Evolutionary conservation across 2,113 vertebrate species (phyloP).

Genomic region (Tautogolabrus adspersus): DNA sequence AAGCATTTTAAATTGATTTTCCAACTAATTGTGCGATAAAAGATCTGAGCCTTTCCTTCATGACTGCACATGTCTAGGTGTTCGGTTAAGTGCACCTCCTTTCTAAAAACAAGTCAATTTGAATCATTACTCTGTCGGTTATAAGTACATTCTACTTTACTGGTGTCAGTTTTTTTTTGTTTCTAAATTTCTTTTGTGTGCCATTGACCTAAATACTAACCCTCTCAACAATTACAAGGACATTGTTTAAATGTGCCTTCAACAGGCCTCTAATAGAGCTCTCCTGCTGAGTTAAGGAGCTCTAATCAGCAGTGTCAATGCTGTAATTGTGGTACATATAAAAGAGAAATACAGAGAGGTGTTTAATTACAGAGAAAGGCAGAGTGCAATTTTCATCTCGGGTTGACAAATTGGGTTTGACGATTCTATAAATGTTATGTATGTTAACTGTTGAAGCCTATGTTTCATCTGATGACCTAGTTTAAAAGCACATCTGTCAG

Average conservation of each 20-base stretch:
- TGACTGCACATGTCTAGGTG: not conserved
- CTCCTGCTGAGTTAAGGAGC: constrained; percentile 58
- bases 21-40: not conserved
- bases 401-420: constrained; percentile 40
- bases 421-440: constrained; percentile 32
- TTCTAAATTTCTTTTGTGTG: not conserved
- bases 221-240: constrained; percentile 35
- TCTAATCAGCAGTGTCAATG: constrained; percentile 66
- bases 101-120: not conserved
- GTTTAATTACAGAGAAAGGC: constrained; percentile 55
- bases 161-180: not conserved
- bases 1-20: not conserved
- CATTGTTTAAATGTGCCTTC: constrained; percentile 35
- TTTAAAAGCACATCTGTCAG: not conserved
- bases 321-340: constrained; percentile 58
- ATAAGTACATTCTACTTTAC: not conserved
- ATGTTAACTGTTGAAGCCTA: constrained; percentile 2
- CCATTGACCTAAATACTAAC: constrained; percentile 27
- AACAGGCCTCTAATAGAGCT: constrained; percentile 32
- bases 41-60: not conserved
- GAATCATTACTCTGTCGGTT: not conserved
- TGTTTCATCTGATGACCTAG: constrained; percentile 13
- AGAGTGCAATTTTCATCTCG: constrained; percentile 26
- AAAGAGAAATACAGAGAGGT: constrained; percentile 60
- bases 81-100: not conserved